These are phyloP conservation scores for Hylaea fasciaria DNA, from an alignment of 2,888 invertebrate species.

Conservation along the genomic window DNA sequence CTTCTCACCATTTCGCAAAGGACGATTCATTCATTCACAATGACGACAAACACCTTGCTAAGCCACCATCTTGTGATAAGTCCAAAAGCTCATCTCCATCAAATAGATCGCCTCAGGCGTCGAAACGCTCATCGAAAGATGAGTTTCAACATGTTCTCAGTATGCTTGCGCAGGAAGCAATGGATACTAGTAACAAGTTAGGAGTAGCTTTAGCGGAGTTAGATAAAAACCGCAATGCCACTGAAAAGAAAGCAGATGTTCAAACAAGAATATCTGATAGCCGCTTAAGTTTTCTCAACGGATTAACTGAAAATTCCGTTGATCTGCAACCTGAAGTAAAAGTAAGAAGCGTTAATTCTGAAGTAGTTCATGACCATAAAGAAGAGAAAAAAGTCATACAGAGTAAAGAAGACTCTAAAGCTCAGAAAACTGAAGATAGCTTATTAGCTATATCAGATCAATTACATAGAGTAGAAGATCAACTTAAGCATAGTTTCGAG, in stretches of 20 bases:
- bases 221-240: constrained; percentile 76
- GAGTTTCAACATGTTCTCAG: constrained; percentile 89
- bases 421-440: constrained; percentile 80
- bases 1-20: constrained; percentile 80
- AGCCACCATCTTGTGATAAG: constrained; percentile 81
- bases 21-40: constrained; percentile 82
- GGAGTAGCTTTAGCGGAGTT: constrained; percentile 87
- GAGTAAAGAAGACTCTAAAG: constrained; percentile 59
- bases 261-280: constrained; percentile 81
- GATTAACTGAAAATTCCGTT: constrained; percentile 70
- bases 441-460: constrained; percentile 80
- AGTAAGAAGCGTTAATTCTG: constrained; percentile 58
- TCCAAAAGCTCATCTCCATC: constrained; percentile 85
- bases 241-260: constrained; percentile 72
- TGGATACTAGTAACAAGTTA: constrained; percentile 89
- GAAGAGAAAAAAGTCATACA: constrained; percentile 42
- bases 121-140: constrained; percentile 78
- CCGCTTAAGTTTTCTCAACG: constrained; percentile 77
- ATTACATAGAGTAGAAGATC: constrained; percentile 78
- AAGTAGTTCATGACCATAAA: constrained; percentile 43
- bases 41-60: constrained; percentile 79
- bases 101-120: constrained; percentile 82
- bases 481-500: constrained; percentile 78
- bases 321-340: constrained; percentile 59
- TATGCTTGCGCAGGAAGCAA: constrained; percentile 90